Evolutionary conservation across 2,113 vertebrate genomes (phyloP).

Genomic region (Parus major): DNA sequence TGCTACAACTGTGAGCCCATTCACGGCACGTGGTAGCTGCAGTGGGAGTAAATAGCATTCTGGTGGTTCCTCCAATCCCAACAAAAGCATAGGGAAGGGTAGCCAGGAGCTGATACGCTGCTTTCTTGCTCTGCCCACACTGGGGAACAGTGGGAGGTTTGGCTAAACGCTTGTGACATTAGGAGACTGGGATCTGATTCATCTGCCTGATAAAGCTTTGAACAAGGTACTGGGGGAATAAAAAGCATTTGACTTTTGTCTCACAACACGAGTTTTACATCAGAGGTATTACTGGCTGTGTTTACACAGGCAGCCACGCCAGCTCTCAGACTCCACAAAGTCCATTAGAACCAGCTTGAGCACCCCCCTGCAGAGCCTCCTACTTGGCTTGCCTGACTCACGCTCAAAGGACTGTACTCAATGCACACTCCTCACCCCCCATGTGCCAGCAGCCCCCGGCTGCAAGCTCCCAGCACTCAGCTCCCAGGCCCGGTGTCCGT

Average conservation of each 20-base stretch:
- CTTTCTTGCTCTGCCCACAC: neutral
- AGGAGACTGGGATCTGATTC: neutral
- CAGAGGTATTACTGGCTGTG: neutral
- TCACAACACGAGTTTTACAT: neutral
- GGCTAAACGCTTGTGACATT: neutral
- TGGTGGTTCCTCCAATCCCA: neutral
- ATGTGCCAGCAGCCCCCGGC: neutral
- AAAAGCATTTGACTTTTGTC: conserved; percentile 13
- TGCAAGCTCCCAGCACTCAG: neutral
- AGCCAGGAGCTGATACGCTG: neutral
- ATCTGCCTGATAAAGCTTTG: conserved; percentile 36
- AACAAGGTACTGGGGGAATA: neutral
- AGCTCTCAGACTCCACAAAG: neutral
- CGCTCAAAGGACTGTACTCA: fast-evolving
- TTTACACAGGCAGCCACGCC: neutral
- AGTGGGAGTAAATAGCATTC: neutral
- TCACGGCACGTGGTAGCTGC: neutral
- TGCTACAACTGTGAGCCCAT: neutral
- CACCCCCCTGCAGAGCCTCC: neutral
- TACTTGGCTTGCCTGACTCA: fast-evolving
- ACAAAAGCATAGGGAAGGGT: neutral
- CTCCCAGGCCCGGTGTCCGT: fast-evolving
- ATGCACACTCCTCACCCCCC: fast-evolving
- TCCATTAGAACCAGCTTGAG: conserved; percentile 27
- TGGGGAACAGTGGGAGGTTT: neutral